A percentile compares a stretch with the other conserved stretches of the same genome.
phyloP scores from a whole-genome alignment of 2,888 invertebrate genomes.

The Nemotelus pantherinus region DNA sequence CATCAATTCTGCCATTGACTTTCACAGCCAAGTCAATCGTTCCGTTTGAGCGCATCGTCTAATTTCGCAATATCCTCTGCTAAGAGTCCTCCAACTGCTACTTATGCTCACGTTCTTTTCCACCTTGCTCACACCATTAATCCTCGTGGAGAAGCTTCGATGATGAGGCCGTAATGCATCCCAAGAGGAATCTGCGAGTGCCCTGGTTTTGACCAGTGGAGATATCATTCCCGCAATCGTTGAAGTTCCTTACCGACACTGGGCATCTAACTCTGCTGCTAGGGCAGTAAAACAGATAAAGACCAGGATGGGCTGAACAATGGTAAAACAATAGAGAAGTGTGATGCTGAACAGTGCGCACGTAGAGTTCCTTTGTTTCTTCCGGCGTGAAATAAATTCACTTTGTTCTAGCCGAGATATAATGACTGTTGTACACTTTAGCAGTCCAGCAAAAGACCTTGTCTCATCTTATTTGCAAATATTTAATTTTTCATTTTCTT shows the following conservation, averaged over 20 bases:
- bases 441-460: constrained; percentile 33
- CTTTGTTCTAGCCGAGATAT: constrained; percentile 39
- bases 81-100: constrained; percentile 11
- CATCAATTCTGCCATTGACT: constrained; percentile 36
- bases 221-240: constrained; percentile 22
- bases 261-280: not conserved
- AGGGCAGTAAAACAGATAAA: constrained; percentile 24
- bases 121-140: constrained; percentile 5
- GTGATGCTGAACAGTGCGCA: too few species aligned
- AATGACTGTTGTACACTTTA: constrained; percentile 41
- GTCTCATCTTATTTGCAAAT: constrained; percentile 40
- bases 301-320: not conserved
- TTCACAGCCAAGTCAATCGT: constrained; percentile 38
- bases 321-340: not conserved
- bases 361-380: constrained; percentile 10
- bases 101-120: not conserved
- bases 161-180: constrained; percentile 34
- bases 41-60: constrained; percentile 41
- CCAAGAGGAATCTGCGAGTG: constrained; percentile 23
- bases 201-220: constrained; percentile 27
- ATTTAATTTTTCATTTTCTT: constrained; percentile 47
- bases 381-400: constrained; percentile 17
- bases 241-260: not conserved
- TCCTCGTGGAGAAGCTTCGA: not conserved
- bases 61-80: constrained; percentile 38